These are phyloP conservation scores for Diarsia rubi DNA, from an alignment of 2,888 invertebrate species.

Conservation along the genomic window DNA sequence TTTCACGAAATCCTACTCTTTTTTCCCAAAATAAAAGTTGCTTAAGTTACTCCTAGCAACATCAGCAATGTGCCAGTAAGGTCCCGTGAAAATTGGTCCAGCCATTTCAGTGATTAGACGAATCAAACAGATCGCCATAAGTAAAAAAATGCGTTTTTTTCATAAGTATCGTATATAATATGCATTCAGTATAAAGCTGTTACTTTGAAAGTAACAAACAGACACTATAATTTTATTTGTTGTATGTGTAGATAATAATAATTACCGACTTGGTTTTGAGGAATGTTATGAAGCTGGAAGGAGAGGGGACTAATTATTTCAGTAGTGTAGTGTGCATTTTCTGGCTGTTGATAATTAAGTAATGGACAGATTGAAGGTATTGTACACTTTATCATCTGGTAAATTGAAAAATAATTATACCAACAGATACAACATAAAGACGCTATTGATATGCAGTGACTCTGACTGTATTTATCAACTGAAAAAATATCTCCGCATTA, in stretches of 20 bases:
- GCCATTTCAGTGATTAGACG: not conserved
- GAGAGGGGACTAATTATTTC: not conserved
- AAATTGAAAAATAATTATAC: not conserved
- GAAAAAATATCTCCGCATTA: not conserved
- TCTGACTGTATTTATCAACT: not conserved
- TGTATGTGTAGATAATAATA: not conserved
- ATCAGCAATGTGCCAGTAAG: too few species aligned
- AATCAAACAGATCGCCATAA: not conserved
- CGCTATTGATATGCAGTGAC: not conserved
- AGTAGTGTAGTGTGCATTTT: slow-evolving; percentile 1
- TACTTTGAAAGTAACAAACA: not conserved
- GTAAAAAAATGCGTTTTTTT: too few species aligned
- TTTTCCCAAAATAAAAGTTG: too few species aligned
- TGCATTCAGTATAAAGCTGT: too few species aligned
- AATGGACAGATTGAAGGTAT: not conserved
- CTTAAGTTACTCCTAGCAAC: too few species aligned
- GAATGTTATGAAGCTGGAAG: slow-evolving; percentile 4
- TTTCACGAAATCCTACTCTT: not conserved
- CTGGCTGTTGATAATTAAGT: not conserved
- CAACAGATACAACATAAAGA: not conserved
- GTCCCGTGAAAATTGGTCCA: too few species aligned
- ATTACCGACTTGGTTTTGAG: not conserved
- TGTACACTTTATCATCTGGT: not conserved
- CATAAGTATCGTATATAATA: too few species aligned
- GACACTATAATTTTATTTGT: not conserved